Percentiles rank a stretch among this genome's conserved stretches.
Conservation (phyloP, 2,113 vertebrate genomes). For the Oriolus oriolus region DNA sequence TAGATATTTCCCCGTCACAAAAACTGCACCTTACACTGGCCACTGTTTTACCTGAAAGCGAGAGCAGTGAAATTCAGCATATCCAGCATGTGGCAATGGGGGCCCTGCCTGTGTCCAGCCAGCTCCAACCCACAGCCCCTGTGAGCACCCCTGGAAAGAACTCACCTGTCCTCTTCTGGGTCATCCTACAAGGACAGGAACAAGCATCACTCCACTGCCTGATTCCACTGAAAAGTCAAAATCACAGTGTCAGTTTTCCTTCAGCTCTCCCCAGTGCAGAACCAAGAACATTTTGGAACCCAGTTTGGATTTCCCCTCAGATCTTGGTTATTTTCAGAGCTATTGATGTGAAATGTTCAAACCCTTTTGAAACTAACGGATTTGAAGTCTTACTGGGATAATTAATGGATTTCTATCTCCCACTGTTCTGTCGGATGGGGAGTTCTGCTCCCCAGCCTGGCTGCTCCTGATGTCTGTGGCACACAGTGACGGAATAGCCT, state of each 20-base stretch:
- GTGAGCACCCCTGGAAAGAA: fast-evolving
- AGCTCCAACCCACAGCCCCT: background rate
- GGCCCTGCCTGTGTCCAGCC: background rate
- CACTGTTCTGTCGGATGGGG: background rate
- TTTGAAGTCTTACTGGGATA: background rate
- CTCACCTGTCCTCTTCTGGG: background rate
- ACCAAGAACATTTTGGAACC: background rate
- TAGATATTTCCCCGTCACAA: background rate
- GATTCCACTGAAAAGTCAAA: background rate
- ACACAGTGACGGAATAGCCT: background rate
- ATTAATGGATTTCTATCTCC: background rate
- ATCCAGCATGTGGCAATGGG: background rate
- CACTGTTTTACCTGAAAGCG: background rate
- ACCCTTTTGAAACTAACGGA: background rate
- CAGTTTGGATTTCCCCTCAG: background rate
- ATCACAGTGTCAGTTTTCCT: background rate
- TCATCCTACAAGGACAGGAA: background rate
- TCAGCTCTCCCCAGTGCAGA: background rate
- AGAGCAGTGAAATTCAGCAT: background rate
- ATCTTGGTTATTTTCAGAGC: background rate
- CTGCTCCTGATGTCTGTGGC: background rate
- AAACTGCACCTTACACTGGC: background rate
- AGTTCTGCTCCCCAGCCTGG: background rate
- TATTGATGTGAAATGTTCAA: background rate
- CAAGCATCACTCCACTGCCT: background rate